A percentile compares a stretch with the other conserved stretches of the same genome.
Evolutionary conservation across 1,140 invertebrate genomes (phyloP).

Genomic region (Cydia fagiglandana): DNA sequence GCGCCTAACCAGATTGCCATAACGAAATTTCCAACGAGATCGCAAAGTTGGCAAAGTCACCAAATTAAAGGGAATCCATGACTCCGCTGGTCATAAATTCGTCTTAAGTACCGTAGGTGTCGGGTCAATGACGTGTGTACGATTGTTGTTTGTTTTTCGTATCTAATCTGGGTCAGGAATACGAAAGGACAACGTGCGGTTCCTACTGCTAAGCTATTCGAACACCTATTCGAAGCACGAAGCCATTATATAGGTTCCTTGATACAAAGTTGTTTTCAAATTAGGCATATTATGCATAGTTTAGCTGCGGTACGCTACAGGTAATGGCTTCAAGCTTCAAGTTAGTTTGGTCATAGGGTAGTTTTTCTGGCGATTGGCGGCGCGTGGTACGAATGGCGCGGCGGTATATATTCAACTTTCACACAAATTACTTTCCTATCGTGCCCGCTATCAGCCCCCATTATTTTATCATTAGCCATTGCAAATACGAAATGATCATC

Average conservation of each 20-base stretch:
- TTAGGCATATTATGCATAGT: conserved; percentile 40
- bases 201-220: not conserved
- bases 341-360: conserved; percentile 69
- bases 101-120: conserved; percentile 56
- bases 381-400: conserved; percentile 66
- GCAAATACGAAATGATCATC: conserved; percentile 59
- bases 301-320: conserved; percentile 13
- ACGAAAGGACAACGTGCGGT: conserved; percentile 25
- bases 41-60: conserved; percentile 44
- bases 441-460: conserved; percentile 70
- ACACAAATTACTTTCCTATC: conserved; percentile 77
- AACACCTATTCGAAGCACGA: not conserved
- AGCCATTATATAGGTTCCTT: not conserved
- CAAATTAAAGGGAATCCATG: conserved; percentile 55
- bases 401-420: conserved; percentile 65
- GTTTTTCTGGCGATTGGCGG: conserved; percentile 65
- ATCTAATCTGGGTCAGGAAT: conserved; percentile 44
- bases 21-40: conserved; percentile 70
- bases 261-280: conserved; percentile 50
- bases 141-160: conserved; percentile 43
- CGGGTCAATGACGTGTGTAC: conserved; percentile 46
- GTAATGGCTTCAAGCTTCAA: conserved; percentile 46
- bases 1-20: conserved; percentile 74
- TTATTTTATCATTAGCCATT: conserved; percentile 77
- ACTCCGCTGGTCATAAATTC: conserved; percentile 49